Percentiles rank a stretch among this genome's conserved stretches.
These are phyloP conservation scores for Anthophora plumipes DNA, from an alignment of 2,888 invertebrate genomes.

Conservation along the genomic window DNA sequence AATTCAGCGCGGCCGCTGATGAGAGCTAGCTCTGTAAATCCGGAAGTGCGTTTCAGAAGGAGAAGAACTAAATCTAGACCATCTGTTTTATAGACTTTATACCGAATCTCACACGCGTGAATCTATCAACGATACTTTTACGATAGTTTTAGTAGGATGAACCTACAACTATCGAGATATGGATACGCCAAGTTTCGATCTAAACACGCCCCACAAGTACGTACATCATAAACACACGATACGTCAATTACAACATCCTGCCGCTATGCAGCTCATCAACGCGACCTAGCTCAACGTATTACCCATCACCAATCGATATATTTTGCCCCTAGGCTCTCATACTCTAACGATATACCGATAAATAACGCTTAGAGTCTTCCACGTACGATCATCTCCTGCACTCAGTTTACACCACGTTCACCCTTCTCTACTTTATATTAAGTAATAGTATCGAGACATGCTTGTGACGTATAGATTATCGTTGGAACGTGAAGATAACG, in stretches of 20 bases:
- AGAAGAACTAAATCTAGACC: neutral
- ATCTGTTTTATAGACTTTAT: neutral
- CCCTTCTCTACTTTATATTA: neutral
- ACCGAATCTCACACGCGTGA: too few species aligned
- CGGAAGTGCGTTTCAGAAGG: constrained; percentile 1
- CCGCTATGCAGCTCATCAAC: constrained; percentile 21
- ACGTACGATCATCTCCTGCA: neutral
- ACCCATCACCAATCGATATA: constrained; percentile 21
- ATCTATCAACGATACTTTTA: too few species aligned
- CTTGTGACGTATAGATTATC: too few species aligned
- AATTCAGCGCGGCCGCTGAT: constrained; percentile 20
- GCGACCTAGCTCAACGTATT: constrained; percentile 12
- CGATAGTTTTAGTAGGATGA: too few species aligned
- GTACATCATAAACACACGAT: constrained; percentile 24
- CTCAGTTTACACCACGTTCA: neutral
- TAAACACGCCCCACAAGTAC: neutral
- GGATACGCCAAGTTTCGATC: neutral
- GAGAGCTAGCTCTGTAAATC: constrained; percentile 19
- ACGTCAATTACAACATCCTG: constrained; percentile 30
- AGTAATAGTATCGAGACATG: too few species aligned
- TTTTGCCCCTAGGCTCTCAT: neutral
- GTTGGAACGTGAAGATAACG: too few species aligned
- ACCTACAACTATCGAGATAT: too few species aligned
- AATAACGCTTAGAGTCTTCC: constrained; percentile 7
- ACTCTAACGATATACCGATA: constrained; percentile 7